A percentile compares a stretch with the other conserved stretches of the same genome.
These are phyloP conservation scores for Buphagus erythrorhynchus DNA, from an alignment of 2,797 vertebrate genomes.

Conservation along the genomic window DNA sequence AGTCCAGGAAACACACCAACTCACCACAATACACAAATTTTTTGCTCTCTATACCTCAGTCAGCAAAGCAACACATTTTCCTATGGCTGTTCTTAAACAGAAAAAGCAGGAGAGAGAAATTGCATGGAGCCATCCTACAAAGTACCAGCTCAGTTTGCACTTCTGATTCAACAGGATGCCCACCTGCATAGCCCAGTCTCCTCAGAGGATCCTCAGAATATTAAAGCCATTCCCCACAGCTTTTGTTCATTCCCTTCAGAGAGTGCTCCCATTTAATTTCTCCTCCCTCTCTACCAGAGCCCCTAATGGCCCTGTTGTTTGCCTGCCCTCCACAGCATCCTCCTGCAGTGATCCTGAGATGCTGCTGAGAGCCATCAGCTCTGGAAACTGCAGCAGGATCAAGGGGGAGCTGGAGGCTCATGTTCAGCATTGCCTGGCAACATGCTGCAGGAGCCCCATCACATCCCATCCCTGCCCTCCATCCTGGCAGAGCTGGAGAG, in stretches of 20 bases:
- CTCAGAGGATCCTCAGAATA: neutral
- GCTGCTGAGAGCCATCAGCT: neutral
- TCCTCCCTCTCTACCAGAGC: neutral
- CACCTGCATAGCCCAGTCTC: fast-evolving
- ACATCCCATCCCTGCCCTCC: neutral
- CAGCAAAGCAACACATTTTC: neutral
- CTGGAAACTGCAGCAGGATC: neutral
- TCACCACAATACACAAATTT: neutral
- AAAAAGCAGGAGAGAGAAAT: neutral
- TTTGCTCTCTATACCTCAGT: neutral
- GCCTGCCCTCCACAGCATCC: neutral
- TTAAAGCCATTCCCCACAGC: neutral
- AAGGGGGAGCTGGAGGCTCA: neutral
- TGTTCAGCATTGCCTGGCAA: neutral
- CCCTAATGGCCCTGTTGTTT: neutral
- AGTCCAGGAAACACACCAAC: neutral
- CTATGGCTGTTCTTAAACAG: fast-evolving
- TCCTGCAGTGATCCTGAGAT: neutral
- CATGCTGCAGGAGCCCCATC: neutral
- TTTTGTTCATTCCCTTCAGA: neutral
- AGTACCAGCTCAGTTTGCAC: neutral
- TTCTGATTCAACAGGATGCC: neutral
- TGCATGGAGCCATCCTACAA: neutral
- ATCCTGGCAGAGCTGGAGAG: neutral
- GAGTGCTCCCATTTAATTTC: neutral